Evolutionary conservation across 2,113 vertebrate species (phyloP).

Genomic region (Speoplatyrhinus poulsoni): DNA sequence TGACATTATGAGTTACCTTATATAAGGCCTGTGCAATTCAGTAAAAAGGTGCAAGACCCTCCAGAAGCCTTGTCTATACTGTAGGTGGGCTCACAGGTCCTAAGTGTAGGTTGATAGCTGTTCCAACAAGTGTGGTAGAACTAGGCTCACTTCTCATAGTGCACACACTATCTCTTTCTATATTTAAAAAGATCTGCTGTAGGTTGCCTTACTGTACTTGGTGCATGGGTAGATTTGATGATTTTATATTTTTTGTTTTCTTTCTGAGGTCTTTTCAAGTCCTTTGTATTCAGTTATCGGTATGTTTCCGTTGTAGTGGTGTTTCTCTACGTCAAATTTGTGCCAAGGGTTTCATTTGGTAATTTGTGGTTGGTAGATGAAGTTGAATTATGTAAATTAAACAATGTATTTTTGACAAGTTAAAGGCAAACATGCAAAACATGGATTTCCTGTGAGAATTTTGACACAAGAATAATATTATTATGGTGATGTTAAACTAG

Average conservation of each 20-base stretch:
- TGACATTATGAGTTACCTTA: constrained; percentile 45
- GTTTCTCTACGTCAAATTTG: constrained; percentile 58
- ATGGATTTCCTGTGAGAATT: no score
- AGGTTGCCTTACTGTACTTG: constrained; percentile 84
- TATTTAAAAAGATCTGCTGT: constrained; percentile 88
- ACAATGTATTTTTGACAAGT: constrained; percentile 36
- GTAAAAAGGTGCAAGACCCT: constrained; percentile 50
- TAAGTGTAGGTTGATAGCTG: constrained; percentile 22
- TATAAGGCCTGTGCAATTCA: constrained; percentile 48
- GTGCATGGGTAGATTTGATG: constrained; percentile 90
- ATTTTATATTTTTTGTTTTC: constrained; percentile 80
- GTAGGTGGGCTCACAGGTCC: not conserved
- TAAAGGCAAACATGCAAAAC: not conserved
- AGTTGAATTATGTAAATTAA: constrained; percentile 42
- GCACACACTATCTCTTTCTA: constrained; percentile 76
- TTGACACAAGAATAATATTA: no score
- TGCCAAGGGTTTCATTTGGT: constrained; percentile 65
- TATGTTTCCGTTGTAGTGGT: constrained; percentile 49
- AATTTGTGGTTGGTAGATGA: constrained; percentile 65
- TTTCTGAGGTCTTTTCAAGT: constrained; percentile 56
- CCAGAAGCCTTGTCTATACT: constrained; percentile 38
- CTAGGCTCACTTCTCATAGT: constrained; percentile 62
- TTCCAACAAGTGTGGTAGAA: constrained; percentile 66
- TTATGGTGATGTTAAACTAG: no score
- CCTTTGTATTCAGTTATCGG: constrained; percentile 42